Evolutionary conservation across 2,797 vertebrate genomes (phyloP).

Genomic region (Hydrocynus forskahlii): DNA sequence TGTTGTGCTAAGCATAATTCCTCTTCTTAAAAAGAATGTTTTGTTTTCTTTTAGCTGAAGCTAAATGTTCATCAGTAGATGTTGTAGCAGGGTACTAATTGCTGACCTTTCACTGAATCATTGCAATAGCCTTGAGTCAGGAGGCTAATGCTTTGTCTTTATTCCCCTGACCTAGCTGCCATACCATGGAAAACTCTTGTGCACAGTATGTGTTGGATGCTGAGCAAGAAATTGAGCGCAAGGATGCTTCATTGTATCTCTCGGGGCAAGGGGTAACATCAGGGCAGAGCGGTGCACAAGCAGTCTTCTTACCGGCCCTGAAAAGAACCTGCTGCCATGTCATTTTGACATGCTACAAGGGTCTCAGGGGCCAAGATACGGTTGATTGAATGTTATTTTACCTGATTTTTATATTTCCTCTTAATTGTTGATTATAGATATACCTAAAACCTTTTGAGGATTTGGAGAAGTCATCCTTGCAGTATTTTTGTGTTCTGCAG

Average conservation of each 20-base stretch:
- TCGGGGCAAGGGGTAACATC: not conserved
- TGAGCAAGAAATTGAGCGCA: slow-evolving; percentile 43
- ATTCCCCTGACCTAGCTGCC: slow-evolving; percentile 32
- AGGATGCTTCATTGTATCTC: slow-evolving; percentile 7
- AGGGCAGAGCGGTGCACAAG: not conserved
- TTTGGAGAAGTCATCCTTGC: not conserved
- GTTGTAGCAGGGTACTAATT: slow-evolving; percentile 60
- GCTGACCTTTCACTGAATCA: slow-evolving; percentile 70
- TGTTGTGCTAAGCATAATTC: not conserved
- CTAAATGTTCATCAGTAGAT: slow-evolving; percentile 41
- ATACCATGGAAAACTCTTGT: slow-evolving; percentile 22
- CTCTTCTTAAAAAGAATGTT: not conserved
- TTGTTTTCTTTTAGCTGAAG: slow-evolving; percentile 13
- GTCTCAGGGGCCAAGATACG: not conserved
- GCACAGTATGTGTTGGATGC: slow-evolving; percentile 24
- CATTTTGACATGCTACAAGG: not conserved
- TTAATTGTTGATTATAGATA: not conserved
- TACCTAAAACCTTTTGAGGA: not conserved
- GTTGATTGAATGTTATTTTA: not conserved
- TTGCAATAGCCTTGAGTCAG: slow-evolving; percentile 51
- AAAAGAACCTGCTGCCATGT: slow-evolving; percentile 13
- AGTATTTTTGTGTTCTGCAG: too few relatives aligned
- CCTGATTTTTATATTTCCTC: not conserved
- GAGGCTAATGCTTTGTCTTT: slow-evolving; percentile 33
- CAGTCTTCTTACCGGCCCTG: not conserved